A percentile compares a stretch with the other conserved stretches of the same genome.
These are phyloP conservation scores for Crotalus helleri DNA, from an alignment of 2,113 vertebrate genomes.

Conservation along the genomic window DNA sequence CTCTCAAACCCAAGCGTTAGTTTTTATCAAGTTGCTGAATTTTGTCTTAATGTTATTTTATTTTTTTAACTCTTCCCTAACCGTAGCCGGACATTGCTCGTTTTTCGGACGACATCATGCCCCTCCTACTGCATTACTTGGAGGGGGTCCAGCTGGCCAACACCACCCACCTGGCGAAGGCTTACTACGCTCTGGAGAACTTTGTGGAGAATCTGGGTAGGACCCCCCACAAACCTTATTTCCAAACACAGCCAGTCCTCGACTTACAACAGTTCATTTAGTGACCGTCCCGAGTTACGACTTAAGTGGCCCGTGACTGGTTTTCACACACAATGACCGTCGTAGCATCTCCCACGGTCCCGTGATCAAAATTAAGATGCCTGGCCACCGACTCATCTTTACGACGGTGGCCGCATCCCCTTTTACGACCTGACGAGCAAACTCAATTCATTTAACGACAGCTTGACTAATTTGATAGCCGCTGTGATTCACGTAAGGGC, in stretches of 20 bases:
- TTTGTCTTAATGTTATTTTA: neutral
- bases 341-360: too few species aligned
- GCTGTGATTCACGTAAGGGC: too few species aligned
- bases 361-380: too few species aligned
- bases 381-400: too few species aligned
- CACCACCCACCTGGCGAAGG: slow-evolving; percentile 80
- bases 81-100: slow-evolving; percentile 81
- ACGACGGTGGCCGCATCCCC: too few species aligned
- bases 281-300: too few species aligned
- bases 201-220: slow-evolving; percentile 88
- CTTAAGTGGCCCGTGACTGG: too few species aligned
- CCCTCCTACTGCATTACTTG: slow-evolving; percentile 80
- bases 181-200: slow-evolving; percentile 89
- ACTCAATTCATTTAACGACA: too few species aligned
- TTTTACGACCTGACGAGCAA: too few species aligned
- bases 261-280: neutral
- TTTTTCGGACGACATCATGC: slow-evolving; percentile 82
- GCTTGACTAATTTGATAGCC: too few species aligned
- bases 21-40: neutral
- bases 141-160: slow-evolving; percentile 74
- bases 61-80: neutral
- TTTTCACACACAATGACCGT: too few species aligned
- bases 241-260: neutral
- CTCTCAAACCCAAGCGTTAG: neutral
- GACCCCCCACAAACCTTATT: neutral